Base-by-base conservation (phyloP, 92 coral and sea anemone species). In the Porites evermanni region DNA sequence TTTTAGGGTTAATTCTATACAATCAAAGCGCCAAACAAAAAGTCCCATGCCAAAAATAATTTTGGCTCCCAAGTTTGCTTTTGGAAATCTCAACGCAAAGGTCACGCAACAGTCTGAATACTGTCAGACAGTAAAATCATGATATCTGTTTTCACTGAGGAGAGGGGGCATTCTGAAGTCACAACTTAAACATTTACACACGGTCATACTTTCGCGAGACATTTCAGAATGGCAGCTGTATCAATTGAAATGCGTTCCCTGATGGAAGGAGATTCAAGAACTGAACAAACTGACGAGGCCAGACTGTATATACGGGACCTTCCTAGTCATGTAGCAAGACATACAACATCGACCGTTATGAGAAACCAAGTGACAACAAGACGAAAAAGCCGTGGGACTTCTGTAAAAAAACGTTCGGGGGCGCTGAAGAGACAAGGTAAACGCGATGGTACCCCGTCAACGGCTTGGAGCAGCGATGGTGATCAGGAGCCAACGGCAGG, bases 291-390 rank as follows among this genome's bases (percentile, higher is more conserved):
- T 4, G 20, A 23, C 26, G 80, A 61, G 58, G 23, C 64, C 2
- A 74, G 24, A n/a, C 1, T 65, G 24, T 83, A 53, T 56, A 72
- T 90, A 78, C 88, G 79, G 21, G 87, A 83, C 12, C 93, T 94
- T 38, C 98, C 98, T n/a, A 94, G 98, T 66, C 93, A 92, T 10
- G 47, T 90, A 18, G 94, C 94, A 12, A 89, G 98, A 53, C 94
- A 88, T 63, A 72, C 94, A 24, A 18, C 89, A 32, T 67, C 91
- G 1, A 80, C 85, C 0, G 79, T 77, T 44, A 80, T 70, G 47
- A 88, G 90, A 20, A 68, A 66, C 12, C 72, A 58, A 67, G 79
- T 80, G 2, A 23, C 78, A 10, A 61, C 70, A 14, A 72, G 81
- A 60, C 80, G 92, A 20, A 74, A 71, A 73, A 84, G 74, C 66